Conservation (phyloP, 2,113 vertebrate genomes). For the Otus sunia region DNA sequence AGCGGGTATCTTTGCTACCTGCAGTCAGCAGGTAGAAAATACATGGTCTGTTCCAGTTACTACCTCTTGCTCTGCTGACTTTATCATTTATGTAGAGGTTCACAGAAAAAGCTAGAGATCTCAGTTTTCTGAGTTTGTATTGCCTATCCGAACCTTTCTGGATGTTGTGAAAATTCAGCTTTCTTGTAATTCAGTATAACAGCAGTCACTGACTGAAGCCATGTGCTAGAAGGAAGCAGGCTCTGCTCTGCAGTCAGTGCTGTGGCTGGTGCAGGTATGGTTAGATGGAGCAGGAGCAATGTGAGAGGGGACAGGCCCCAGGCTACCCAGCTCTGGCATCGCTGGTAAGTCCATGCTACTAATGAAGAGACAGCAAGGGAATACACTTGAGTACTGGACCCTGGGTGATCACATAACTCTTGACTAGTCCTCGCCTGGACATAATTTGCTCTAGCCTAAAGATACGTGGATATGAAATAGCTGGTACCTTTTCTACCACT, state of each 20-base stretch:
- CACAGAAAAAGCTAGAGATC: neutral
- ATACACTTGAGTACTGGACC: rapidly evolving
- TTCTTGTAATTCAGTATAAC: too few species aligned
- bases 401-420: neutral
- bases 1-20: neutral
- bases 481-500: neutral
- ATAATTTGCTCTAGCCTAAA: neutral
- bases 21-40: neutral
- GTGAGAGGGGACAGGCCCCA: neutral
- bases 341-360: neutral
- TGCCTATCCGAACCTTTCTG: neutral
- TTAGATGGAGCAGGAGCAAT: neutral
- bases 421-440: rapidly evolving
- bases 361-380: neutral
- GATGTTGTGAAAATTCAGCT: neutral
- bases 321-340: neutral
- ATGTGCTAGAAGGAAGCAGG: neutral
- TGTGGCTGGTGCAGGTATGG: rapidly evolving
- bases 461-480: rapidly evolving
- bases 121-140: neutral
- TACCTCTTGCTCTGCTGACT: neutral
- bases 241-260: neutral
- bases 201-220: neutral
- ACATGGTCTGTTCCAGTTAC: rapidly evolving
- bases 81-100: neutral